Evolutionary conservation across 2,888 invertebrate species (phyloP).

Genomic region (Chromoteleia sp.): DNA sequence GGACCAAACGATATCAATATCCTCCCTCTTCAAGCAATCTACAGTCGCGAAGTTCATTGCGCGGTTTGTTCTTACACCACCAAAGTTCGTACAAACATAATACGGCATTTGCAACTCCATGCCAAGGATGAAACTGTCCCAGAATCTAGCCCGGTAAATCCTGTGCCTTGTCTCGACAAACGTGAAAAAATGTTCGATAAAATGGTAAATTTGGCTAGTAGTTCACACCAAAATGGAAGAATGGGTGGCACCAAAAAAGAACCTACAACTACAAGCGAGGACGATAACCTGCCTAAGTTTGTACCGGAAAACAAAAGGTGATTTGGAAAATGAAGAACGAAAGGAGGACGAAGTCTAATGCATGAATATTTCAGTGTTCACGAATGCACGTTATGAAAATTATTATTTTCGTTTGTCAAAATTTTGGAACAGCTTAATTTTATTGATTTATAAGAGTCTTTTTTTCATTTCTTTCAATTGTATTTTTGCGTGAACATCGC

Average conservation of each 20-base stretch:
- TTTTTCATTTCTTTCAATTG: no score
- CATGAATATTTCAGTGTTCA: conserved; percentile 52
- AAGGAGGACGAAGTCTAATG: not conserved
- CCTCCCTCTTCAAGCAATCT: conserved; percentile 89
- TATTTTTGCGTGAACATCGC: not conserved
- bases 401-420: conserved; percentile 28
- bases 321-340: conserved; percentile 13
- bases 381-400: conserved; percentile 51
- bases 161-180: conserved; percentile 91
- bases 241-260: conserved; percentile 81
- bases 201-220: conserved; percentile 93
- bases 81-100: conserved; percentile 90
- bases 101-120: conserved; percentile 90
- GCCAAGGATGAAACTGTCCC: conserved; percentile 87
- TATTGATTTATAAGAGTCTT: no score
- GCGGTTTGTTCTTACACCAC: conserved; percentile 89
- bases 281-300: conserved; percentile 80
- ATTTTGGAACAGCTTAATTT: conserved; percentile 18
- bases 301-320: conserved; percentile 82
- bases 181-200: conserved; percentile 93
- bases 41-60: conserved; percentile 87
- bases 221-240: conserved; percentile 85
- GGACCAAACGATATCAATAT: conserved; percentile 88
- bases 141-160: conserved; percentile 91
- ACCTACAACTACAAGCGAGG: conserved; percentile 70